Percentiles rank a stretch among this genome's conserved stretches.
These are phyloP conservation scores for Galaxias olidus DNA, from an alignment of 2,797 vertebrate genomes.

Conservation along the genomic window DNA sequence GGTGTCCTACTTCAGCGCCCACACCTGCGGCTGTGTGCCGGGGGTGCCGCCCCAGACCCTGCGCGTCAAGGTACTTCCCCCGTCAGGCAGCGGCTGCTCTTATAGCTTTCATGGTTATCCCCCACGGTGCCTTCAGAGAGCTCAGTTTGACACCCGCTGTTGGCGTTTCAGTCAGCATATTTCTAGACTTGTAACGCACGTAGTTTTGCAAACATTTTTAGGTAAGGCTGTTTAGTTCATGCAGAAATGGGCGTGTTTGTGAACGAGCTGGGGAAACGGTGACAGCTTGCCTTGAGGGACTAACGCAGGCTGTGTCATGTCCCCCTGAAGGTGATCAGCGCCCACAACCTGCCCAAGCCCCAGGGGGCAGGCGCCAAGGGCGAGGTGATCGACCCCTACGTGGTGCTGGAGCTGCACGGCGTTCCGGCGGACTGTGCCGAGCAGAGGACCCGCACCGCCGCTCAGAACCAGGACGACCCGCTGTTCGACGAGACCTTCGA, in stretches of 20 bases:
- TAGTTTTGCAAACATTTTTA: neutral
- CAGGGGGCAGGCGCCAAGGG: constrained; percentile 96
- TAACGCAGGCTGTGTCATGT: too few species aligned
- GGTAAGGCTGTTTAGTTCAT: too few species aligned
- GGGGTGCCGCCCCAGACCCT: constrained; percentile 93
- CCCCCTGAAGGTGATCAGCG: constrained; percentile 84
- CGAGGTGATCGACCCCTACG: constrained; percentile 96
- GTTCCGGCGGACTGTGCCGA: constrained; percentile 94
- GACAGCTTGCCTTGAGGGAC: too few species aligned
- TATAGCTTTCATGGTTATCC: too few species aligned
- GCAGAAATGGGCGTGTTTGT: too few species aligned
- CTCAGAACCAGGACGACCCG: constrained; percentile 94
- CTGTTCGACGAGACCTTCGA: constrained; percentile 98
- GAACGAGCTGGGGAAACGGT: too few species aligned
- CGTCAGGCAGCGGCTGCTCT: too few species aligned
- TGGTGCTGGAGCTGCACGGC: constrained; percentile 95
- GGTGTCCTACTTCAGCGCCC: constrained; percentile 96
- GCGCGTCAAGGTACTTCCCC: constrained; percentile 80
- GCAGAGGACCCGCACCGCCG: constrained; percentile 94
- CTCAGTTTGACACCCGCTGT: neutral
- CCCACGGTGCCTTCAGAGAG: neutral
- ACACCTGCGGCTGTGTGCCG: constrained; percentile 94
- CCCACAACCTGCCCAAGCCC: constrained; percentile 96
- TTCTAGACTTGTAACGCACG: neutral
- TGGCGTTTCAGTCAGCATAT: neutral